These are phyloP conservation scores for Glossophaga mutica DNA, from an alignment of 2,797 vertebrate genomes.

Conservation along the genomic window DNA sequence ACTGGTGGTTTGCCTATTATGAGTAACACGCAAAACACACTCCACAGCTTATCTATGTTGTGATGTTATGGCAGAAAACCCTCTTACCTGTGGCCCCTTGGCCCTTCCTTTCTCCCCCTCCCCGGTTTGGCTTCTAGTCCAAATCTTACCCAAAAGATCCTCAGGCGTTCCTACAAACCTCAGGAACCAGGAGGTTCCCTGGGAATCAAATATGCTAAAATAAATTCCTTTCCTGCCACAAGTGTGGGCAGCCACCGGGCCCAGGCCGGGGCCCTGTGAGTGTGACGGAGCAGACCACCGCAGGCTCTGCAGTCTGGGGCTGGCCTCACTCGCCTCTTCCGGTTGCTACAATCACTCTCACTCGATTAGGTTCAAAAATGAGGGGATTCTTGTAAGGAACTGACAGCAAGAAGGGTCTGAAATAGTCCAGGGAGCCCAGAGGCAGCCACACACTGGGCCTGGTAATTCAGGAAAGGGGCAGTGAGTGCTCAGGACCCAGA, in stretches of 20 bases:
- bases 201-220: no score
- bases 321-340: background rate
- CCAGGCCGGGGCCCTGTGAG: fast-evolving
- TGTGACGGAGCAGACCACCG: background rate
- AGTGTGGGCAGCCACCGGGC: background rate
- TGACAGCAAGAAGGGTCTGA: background rate
- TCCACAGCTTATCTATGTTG: background rate
- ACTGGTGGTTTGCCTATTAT: background rate
- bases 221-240: background rate
- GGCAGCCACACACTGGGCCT: background rate
- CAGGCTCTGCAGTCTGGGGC: background rate
- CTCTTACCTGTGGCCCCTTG: fast-evolving
- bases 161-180: background rate
- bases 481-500: background rate
- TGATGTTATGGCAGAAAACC: background rate
- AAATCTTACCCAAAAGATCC: background rate
- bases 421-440: background rate
- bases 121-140: background rate
- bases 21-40: background rate
- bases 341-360: background rate
- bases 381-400: background rate
- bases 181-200: background rate
- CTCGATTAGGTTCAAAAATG: background rate
- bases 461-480: background rate
- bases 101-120: background rate